Conservation (phyloP, 2,113 vertebrate genomes). For the Eretmochelys imbricata region DNA sequence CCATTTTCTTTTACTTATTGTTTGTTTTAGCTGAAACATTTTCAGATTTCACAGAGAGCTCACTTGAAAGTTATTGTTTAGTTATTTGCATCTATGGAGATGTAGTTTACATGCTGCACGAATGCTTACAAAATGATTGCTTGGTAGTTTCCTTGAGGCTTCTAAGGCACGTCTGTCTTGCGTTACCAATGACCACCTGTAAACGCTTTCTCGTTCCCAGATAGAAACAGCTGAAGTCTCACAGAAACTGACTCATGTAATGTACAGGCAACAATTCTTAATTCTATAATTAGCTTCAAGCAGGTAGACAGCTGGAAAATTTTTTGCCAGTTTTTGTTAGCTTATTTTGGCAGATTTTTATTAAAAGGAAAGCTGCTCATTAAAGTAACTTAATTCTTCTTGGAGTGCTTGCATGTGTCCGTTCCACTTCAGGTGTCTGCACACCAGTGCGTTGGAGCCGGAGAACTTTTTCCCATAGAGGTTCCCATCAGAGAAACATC, state of each 20-base stretch:
- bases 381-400: constrained; percentile 46
- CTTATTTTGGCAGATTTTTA: constrained; percentile 50
- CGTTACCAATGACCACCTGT: constrained; percentile 20
- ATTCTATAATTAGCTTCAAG: constrained; percentile 60
- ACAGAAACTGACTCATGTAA: constrained; percentile 28
- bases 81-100: neutral
- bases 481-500: neutral
- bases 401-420: neutral
- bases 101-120: neutral
- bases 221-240: constrained; percentile 40
- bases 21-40: neutral
- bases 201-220: constrained; percentile 52
- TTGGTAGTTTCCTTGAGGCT: neutral
- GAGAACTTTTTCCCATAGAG: neutral
- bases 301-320: constrained; percentile 17
- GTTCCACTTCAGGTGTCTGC: neutral
- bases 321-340: constrained; percentile 4
- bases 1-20: neutral
- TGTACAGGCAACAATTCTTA: constrained; percentile 30
- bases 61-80: constrained; percentile 2
- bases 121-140: neutral
- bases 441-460: neutral
- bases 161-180: neutral
- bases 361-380: constrained; percentile 49
- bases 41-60: constrained; percentile 1